phyloP scores from a whole-genome alignment of 2,797 vertebrate genomes.

The Antrozous pallidus region DNA sequence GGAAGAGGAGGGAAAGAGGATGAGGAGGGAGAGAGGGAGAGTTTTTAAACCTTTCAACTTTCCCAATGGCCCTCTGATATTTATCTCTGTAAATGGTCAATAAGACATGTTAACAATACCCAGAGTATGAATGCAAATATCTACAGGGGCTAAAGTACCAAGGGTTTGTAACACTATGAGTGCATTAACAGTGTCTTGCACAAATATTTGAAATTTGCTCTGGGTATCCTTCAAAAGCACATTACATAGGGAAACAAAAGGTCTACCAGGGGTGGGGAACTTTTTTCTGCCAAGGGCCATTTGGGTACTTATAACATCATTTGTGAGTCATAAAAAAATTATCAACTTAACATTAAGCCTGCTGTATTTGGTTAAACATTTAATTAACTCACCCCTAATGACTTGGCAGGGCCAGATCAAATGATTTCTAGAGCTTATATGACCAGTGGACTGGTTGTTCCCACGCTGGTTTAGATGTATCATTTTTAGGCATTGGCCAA shows the following conservation, averaged over 20 bases:
- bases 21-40: background rate
- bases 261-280: background rate
- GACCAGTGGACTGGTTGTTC: no score
- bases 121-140: conserved; percentile 30
- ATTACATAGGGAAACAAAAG: background rate
- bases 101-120: conserved; percentile 39
- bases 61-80: conserved; percentile 53
- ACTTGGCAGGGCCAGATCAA: no score
- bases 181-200: background rate
- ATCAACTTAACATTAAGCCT: no score
- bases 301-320: no score
- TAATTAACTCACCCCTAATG: no score
- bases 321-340: no score
- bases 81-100: conserved; percentile 58
- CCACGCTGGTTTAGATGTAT: background rate
- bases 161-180: background rate
- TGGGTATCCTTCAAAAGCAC: background rate
- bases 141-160: background rate
- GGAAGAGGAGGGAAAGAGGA: rapidly evolving
- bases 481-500: background rate
- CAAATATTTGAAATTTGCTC: background rate
- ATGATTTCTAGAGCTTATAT: no score
- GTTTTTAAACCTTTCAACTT: conserved; percentile 26
- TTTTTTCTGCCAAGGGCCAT: no score
- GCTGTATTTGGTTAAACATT: no score